Base-by-base conservation (phyloP, 1,140 invertebrate species). In the Macrobrachium nipponense region DNA sequence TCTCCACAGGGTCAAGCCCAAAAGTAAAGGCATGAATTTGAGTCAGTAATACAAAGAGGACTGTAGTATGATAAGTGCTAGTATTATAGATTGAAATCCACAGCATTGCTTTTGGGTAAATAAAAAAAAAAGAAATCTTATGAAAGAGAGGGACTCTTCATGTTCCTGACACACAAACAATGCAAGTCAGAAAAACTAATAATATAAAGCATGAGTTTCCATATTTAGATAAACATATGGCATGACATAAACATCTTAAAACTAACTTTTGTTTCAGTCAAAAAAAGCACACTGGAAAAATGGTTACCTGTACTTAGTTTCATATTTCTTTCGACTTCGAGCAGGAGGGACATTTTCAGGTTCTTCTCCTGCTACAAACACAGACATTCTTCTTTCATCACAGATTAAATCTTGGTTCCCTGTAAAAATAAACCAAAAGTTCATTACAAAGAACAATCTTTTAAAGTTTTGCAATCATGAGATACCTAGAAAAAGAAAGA, bases 221-320 rank as follows among this genome's bases (percentile, higher is more conserved):
- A 76, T 58, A 51, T n/a, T 51, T 27, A 17, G 36, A 58, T 12
- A 14, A 18, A 10, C 59, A 18, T 51, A 58, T 43, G 20, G 18
- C 73, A 58, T 44, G 12, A 14, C 18, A 66, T 66, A 66, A 66
- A 20, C 0, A 66, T 66, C 23, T 20, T 14, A 66, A 23, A 23
- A n/a, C 8, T 66, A 66, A 20, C 2, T 20, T 17, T n/a, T 14
- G 15, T 23, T 23, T 66, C 17, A 66, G 7, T 11, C 15, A 20
- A 66, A 66, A 7, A 73, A 27, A 73, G 20, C 23, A 73, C 20
- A n/a, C 5, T n/a, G 7, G 11, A 20, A 27, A 77, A 14, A 79
- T 79, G n/a, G 77, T 73, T 36, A 86, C 84, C 84, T 86, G 27
- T 86, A 86, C 43, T 80, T 86, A 20, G 84, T 86, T 60, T 86